Conservation (phyloP, 2,888 invertebrate species). For the Hipparchia sbordonii region DNA sequence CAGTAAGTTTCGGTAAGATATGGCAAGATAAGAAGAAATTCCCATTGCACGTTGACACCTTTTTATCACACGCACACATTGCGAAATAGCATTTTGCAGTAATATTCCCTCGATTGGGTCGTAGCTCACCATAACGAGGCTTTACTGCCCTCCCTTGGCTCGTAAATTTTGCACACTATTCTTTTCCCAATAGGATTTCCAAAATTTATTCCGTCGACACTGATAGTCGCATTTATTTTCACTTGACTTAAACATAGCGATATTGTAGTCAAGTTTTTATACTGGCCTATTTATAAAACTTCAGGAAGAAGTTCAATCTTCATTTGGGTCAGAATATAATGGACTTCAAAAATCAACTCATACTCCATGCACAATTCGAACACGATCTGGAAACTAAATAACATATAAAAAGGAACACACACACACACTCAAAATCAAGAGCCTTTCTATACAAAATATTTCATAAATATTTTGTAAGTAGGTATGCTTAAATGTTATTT, state of each 20-base stretch:
- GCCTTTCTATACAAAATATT: too few relatives aligned
- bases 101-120: constrained; percentile 65
- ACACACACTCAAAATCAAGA: too few relatives aligned
- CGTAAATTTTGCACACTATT: constrained; percentile 78
- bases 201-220: constrained; percentile 69
- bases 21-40: not conserved
- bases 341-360: too few relatives aligned
- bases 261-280: constrained; percentile 20
- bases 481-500: too few relatives aligned
- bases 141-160: constrained; percentile 72
- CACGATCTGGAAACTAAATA: too few relatives aligned
- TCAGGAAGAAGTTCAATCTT: not conserved
- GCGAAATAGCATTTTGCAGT: constrained; percentile 42
- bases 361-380: too few relatives aligned
- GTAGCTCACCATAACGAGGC: constrained; percentile 77
- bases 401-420: too few relatives aligned
- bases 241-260: constrained; percentile 43
- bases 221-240: constrained; percentile 56
- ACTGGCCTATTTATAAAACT: not conserved
- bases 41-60: constrained; percentile 22
- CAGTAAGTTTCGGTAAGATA: not conserved
- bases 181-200: constrained; percentile 73
- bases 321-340: too few relatives aligned
- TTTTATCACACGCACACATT: constrained; percentile 33
- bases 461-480: too few relatives aligned